Conservation (phyloP, 2,888 invertebrate species). For the Crematogaster levior region DNA sequence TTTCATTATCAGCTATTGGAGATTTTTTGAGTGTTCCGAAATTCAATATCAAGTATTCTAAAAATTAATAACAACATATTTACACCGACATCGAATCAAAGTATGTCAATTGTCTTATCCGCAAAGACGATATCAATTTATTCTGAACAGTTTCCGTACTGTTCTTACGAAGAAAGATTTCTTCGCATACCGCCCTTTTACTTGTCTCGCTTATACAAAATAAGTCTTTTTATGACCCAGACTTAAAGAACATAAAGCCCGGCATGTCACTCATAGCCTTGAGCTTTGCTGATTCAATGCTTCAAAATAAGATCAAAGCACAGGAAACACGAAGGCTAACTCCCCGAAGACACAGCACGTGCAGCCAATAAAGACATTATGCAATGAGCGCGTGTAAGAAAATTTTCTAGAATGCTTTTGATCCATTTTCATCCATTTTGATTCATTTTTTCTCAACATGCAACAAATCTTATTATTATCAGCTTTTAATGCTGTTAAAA, state of each 20-base stretch:
- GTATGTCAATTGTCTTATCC: neutral
- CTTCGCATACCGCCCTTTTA: neutral
- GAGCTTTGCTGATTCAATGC: slow-evolving; percentile 38
- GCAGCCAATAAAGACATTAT: slow-evolving; percentile 12
- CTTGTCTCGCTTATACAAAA: neutral
- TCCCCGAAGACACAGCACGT: neutral
- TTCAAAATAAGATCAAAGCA: slow-evolving; percentile 58
- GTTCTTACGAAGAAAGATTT: neutral
- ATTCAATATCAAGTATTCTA: neutral
- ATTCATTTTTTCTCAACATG: neutral
- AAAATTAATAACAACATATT: neutral
- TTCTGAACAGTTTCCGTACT: neutral
- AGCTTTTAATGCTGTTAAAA: neutral
- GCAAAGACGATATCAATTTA: neutral
- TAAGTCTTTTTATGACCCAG: neutral
- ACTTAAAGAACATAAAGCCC: neutral
- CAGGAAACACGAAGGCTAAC: slow-evolving; percentile 28
- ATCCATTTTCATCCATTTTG: neutral
- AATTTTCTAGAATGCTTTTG: neutral
- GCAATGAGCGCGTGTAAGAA: slow-evolving; percentile 17
- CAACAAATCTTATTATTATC: neutral
- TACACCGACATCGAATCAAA: neutral
- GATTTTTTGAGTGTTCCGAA: neutral
- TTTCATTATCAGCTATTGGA: neutral
- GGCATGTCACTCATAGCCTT: slow-evolving; percentile 19